These are phyloP conservation scores for Pyrrhura leucotis DNA, from an alignment of 2,797 vertebrate genomes.

Conservation along the genomic window DNA sequence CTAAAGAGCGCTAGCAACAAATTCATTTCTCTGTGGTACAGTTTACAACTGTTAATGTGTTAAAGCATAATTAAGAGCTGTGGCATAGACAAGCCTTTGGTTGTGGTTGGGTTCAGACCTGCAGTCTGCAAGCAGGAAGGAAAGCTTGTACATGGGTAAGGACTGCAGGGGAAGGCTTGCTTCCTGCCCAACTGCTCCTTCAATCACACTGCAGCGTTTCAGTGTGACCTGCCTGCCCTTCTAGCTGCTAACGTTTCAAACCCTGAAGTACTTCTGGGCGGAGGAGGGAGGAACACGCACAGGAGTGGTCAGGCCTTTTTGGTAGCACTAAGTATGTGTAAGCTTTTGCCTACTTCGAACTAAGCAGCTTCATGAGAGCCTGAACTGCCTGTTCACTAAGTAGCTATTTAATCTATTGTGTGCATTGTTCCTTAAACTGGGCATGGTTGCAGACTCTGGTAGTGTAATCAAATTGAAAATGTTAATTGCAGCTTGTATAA, in stretches of 20 bases:
- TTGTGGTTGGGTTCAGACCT: neutral
- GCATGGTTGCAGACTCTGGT: neutral
- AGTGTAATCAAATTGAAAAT: neutral
- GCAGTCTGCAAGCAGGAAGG: neutral
- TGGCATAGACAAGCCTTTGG: neutral
- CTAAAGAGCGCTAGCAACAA: neutral
- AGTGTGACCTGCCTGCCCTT: neutral
- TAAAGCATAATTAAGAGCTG: neutral
- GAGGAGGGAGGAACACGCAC: neutral
- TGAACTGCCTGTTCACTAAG: neutral
- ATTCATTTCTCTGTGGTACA: neutral
- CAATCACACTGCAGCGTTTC: neutral
- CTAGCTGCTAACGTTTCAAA: neutral
- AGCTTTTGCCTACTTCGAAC: neutral
- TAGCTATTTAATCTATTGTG: neutral
- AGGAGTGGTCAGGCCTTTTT: neutral
- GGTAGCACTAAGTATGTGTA: neutral
- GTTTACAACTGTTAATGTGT: neutral
- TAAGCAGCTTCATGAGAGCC: neutral
- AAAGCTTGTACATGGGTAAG: neutral
- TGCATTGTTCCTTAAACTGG: neutral
- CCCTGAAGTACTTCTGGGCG: neutral
- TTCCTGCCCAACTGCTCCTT: neutral
- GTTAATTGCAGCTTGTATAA: neutral
- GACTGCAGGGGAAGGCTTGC: neutral